Evolutionary conservation across 2,888 invertebrate species (phyloP).

Genomic region (Scaptomyza caliginosa): DNA sequence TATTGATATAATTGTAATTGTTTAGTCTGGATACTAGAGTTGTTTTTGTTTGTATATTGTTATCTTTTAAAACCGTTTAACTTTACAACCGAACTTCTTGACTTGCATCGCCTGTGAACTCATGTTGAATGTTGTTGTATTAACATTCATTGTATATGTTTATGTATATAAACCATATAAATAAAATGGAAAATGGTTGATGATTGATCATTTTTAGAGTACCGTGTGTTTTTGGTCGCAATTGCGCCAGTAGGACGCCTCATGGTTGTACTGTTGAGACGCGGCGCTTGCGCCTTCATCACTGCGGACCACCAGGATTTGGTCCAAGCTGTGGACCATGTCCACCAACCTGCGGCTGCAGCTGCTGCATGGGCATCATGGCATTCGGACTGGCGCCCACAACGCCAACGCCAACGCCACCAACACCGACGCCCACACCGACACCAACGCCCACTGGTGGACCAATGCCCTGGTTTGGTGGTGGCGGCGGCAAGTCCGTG

Average conservation of each 20-base stretch:
- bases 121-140: conserved; percentile 27
- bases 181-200: conserved; percentile 31
- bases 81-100: conserved; percentile 12
- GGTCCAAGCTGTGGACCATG: conserved; percentile 82
- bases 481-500: conserved; percentile 89
- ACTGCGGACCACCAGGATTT: conserved; percentile 80
- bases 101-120: conserved; percentile 10
- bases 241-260: conserved; percentile 50
- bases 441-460: conserved; percentile 78
- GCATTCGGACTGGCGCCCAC: conserved; percentile 85
- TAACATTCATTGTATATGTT: conserved; percentile 21
- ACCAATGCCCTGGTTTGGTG: conserved; percentile 85
- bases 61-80: neutral
- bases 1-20: conserved; percentile 25
- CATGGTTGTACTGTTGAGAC: conserved; percentile 71
- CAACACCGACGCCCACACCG: conserved; percentile 51
- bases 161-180: conserved; percentile 29
- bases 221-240: conserved; percentile 33
- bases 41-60: conserved; percentile 4
- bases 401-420: conserved; percentile 73
- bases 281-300: conserved; percentile 83
- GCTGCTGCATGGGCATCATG: conserved; percentile 86
- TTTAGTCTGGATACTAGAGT: conserved; percentile 13
- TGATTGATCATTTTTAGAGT: conserved; percentile 12
- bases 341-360: conserved; percentile 81